A percentile compares a stretch with the other conserved stretches of the same genome.
phyloP scores from a whole-genome alignment of 2,888 invertebrate species.

The Chrysotoxum bicinctum region DNA sequence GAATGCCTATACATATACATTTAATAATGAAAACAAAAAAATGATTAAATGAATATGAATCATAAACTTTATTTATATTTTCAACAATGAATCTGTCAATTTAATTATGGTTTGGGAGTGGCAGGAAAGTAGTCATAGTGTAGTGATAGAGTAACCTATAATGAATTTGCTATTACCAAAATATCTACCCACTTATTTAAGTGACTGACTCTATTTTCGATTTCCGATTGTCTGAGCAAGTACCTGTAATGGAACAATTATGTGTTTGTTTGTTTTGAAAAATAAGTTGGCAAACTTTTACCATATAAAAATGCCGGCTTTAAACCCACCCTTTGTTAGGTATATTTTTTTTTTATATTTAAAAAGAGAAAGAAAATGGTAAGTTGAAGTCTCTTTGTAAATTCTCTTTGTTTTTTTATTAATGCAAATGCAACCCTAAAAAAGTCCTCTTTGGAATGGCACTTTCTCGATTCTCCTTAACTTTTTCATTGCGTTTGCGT shows the following conservation, averaged over 20 bases:
- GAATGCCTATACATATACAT: too few species aligned
- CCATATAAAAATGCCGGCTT: slow-evolving; percentile 40
- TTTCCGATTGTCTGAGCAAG: neutral
- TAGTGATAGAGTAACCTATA: neutral
- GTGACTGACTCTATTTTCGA: neutral
- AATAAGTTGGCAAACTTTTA: neutral
- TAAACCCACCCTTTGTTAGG: slow-evolving; percentile 37
- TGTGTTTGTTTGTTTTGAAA: slow-evolving; percentile 12
- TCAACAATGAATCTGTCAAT: slow-evolving; percentile 20
- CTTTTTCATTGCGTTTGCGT: slow-evolving; percentile 31
- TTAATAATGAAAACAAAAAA: too few species aligned
- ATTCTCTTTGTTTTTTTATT: neutral
- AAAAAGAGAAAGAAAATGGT: slow-evolving; percentile 10
- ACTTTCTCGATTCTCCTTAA: slow-evolving; percentile 47
- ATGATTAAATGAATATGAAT: slow-evolving; percentile 43
- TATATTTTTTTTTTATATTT: neutral
- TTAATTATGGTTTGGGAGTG: slow-evolving; percentile 63
- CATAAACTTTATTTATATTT: slow-evolving; percentile 50
- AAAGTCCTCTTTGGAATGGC: slow-evolving; percentile 27
- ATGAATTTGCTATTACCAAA: slow-evolving; percentile 34
- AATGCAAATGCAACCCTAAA: slow-evolving; percentile 26
- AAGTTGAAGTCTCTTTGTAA: neutral
- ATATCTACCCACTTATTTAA: neutral
- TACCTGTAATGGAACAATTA: neutral
- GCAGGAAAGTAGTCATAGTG: slow-evolving; percentile 7